phyloP scores from a whole-genome alignment of 2,888 invertebrate species.

The Elmis aenea region DNA sequence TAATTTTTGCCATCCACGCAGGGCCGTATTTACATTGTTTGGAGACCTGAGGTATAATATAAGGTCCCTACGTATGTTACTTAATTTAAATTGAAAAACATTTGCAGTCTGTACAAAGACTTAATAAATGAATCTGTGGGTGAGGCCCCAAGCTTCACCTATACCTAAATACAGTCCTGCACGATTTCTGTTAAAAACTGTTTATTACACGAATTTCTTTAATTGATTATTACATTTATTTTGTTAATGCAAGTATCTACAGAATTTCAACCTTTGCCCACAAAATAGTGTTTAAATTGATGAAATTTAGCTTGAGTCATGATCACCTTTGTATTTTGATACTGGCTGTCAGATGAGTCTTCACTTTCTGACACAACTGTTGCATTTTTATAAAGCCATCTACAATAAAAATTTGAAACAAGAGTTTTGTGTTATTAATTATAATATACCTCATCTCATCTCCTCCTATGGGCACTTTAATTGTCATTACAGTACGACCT shows the following conservation, averaged over 20 bases:
- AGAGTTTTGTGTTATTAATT: neutral
- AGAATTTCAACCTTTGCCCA: slow-evolving; percentile 6
- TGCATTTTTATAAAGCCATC: slow-evolving; percentile 63
- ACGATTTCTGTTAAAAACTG: too few species aligned
- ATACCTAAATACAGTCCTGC: too few species aligned
- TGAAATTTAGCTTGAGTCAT: slow-evolving; percentile 52
- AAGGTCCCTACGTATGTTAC: too few species aligned
- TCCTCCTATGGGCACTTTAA: slow-evolving; percentile 58
- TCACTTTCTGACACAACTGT: slow-evolving; percentile 51
- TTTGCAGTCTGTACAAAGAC: too few species aligned
- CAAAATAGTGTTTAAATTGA: slow-evolving; percentile 46
- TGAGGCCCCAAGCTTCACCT: too few species aligned
- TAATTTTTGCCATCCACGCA: too few species aligned
- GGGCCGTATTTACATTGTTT: too few species aligned
- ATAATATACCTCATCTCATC: slow-evolving; percentile 43
- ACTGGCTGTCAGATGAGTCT: slow-evolving; percentile 51
- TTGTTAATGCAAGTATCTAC: neutral
- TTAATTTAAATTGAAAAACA: too few species aligned
- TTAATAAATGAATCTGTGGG: too few species aligned
- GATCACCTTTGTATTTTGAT: slow-evolving; percentile 54
- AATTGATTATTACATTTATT: neutral
- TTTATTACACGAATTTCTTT: too few species aligned
- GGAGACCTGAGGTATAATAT: too few species aligned
- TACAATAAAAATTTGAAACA: slow-evolving; percentile 22
- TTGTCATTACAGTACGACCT: slow-evolving; percentile 49